Percentiles rank a stretch among this genome's conserved stretches.
These are phyloP conservation scores for Apus apus DNA, from an alignment of 2,113 vertebrate genomes.

Conservation along the genomic window DNA sequence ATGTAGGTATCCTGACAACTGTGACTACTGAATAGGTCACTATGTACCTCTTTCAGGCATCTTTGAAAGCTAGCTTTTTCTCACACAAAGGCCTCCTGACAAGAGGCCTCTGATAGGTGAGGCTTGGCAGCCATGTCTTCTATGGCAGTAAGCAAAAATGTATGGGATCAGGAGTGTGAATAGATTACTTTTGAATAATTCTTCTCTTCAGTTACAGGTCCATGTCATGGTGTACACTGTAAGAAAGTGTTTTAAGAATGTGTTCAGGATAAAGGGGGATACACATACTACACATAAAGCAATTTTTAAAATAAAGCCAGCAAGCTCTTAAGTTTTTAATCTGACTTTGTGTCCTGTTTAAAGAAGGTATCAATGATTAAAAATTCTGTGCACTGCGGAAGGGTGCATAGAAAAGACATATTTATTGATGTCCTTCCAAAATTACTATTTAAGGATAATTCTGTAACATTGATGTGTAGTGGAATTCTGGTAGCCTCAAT, in stretches of 20 bases:
- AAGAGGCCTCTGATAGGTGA: not conserved
- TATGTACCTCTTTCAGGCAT: not conserved
- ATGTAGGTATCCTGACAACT: not conserved
- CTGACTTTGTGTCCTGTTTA: not conserved
- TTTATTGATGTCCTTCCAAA: slow-evolving; percentile 16
- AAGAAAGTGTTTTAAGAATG: not conserved
- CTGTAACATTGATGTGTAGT: not conserved
- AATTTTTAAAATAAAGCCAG: not conserved
- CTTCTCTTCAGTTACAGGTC: not conserved
- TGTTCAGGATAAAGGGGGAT: not conserved
- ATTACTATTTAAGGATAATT: not conserved
- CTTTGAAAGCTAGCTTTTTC: not conserved
- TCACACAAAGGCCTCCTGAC: not conserved
- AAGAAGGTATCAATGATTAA: not conserved
- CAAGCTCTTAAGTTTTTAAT: not conserved
- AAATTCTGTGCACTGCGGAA: not conserved
- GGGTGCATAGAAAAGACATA: not conserved
- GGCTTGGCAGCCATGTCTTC: not conserved
- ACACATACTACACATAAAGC: not conserved
- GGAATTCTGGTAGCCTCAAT: not conserved
- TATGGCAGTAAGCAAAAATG: not conserved
- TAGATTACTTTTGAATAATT: not conserved
- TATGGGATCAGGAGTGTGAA: not conserved
- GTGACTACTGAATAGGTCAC: not conserved
- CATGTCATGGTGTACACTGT: not conserved